Conservation (phyloP, 2,888 invertebrate species). For the Glaucopsyche alexis region DNA sequence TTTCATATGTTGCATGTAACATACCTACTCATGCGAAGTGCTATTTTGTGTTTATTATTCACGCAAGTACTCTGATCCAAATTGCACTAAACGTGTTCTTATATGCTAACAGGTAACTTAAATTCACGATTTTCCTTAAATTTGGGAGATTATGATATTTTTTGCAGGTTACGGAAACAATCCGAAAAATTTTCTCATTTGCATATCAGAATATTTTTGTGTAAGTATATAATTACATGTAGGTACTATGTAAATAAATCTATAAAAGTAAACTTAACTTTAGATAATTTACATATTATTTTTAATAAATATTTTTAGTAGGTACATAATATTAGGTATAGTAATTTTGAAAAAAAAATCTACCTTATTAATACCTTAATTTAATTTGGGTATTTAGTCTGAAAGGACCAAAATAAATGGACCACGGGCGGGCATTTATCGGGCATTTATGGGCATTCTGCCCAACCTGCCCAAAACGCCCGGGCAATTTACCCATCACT, state of each 20-base stretch:
- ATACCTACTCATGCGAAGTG: neutral
- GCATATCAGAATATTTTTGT: neutral
- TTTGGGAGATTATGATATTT: neutral
- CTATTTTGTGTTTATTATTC: constrained; percentile 16
- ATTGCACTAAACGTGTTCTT: constrained; percentile 10
- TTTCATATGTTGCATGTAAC: no score
- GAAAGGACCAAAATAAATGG: no score
- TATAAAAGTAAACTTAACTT: neutral
- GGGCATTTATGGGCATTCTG: no score
- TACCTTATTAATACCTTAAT: no score
- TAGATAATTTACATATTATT: neutral
- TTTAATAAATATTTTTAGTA: no score
- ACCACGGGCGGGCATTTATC: no score
- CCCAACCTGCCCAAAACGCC: no score
- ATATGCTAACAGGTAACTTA: neutral
- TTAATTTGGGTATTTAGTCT: no score
- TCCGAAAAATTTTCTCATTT: neutral
- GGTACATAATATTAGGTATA: no score
- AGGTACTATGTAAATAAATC: neutral
- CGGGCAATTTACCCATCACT: no score
- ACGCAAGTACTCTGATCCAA: neutral
- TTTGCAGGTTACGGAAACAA: neutral
- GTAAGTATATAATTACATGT: neutral
- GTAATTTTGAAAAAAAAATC: no score
- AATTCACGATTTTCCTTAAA: neutral